A percentile compares a stretch with the other conserved stretches of the same genome.
phyloP scores from a whole-genome alignment of 2,888 invertebrate species.

The Chalcis sispes region DNA sequence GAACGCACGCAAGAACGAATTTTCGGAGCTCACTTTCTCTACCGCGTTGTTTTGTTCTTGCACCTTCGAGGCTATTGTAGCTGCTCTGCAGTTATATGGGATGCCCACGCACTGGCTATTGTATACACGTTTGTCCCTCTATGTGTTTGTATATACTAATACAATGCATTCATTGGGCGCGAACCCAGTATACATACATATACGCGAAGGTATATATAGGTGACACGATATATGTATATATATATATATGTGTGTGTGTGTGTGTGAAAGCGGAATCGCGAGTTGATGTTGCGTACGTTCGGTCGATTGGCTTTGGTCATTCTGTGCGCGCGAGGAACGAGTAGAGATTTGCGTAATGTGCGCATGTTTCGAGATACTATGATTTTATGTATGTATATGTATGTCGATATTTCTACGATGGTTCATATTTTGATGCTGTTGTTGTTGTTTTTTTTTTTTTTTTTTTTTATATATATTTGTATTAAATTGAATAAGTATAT shows the following conservation, averaged over 20 bases:
- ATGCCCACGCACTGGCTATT: conserved; percentile 40
- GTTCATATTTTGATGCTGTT: too few species aligned
- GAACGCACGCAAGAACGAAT: background rate
- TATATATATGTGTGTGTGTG: background rate
- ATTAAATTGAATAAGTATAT: too few species aligned
- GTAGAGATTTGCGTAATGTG: conserved; percentile 29
- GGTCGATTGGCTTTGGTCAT: conserved; percentile 47
- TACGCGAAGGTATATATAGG: too few species aligned
- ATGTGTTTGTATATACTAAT: too few species aligned
- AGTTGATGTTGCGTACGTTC: too few species aligned
- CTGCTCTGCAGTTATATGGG: conserved; percentile 35
- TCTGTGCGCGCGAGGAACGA: conserved; percentile 14
- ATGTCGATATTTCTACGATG: too few species aligned
- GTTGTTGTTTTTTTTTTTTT: too few species aligned
- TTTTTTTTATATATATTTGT: too few species aligned
- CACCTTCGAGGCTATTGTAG: conserved; percentile 36
- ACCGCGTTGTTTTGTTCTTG: conserved; percentile 29
- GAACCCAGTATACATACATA: background rate
- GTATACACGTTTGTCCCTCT: background rate
- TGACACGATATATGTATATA: background rate
- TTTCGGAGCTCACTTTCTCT: conserved; percentile 50
- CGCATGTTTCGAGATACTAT: too few species aligned
- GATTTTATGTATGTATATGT: too few species aligned
- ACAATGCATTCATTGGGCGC: background rate
- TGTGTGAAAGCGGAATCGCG: background rate